A percentile compares a stretch with the other conserved stretches of the same genome.
Evolutionary conservation across 2,888 invertebrate species (phyloP).

Genomic region (Trissoscelio sp.): DNA sequence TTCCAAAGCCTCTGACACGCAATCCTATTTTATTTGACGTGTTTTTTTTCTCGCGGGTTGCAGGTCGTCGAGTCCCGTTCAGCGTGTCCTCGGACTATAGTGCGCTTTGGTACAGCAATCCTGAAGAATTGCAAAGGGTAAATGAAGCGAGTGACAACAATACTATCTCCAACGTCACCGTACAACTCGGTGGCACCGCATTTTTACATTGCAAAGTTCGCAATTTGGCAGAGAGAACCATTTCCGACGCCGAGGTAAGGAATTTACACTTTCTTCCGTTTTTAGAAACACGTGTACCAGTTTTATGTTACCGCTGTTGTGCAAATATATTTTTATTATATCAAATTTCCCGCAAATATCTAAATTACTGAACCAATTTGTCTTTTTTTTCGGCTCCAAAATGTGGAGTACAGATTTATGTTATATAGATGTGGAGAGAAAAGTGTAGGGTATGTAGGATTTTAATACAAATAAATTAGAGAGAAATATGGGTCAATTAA

Average conservation of each 20-base stretch:
- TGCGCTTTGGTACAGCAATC: conserved; percentile 82
- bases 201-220: conserved; percentile 92
- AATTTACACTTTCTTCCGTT: too few relatives aligned
- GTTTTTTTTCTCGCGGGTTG: conserved; percentile 34
- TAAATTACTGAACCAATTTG: too few relatives aligned
- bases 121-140: conserved; percentile 82
- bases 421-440: too few relatives aligned
- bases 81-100: conserved; percentile 82
- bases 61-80: conserved; percentile 82
- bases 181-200: conserved; percentile 90
- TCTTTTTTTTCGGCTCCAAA: too few relatives aligned
- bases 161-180: conserved; percentile 90
- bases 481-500: too few relatives aligned
- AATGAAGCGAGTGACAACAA: conserved; percentile 87
- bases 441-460: too few relatives aligned
- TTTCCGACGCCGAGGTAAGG: conserved; percentile 83
- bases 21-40: neutral
- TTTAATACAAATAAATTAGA: too few relatives aligned
- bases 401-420: too few relatives aligned
- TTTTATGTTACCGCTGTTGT: too few relatives aligned
- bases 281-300: too few relatives aligned
- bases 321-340: too few relatives aligned
- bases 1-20: neutral
- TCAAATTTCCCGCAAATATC: too few relatives aligned
- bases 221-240: conserved; percentile 89